Evolutionary conservation across 2,113 vertebrate genomes (phyloP).

Genomic region (Solea solea): DNA sequence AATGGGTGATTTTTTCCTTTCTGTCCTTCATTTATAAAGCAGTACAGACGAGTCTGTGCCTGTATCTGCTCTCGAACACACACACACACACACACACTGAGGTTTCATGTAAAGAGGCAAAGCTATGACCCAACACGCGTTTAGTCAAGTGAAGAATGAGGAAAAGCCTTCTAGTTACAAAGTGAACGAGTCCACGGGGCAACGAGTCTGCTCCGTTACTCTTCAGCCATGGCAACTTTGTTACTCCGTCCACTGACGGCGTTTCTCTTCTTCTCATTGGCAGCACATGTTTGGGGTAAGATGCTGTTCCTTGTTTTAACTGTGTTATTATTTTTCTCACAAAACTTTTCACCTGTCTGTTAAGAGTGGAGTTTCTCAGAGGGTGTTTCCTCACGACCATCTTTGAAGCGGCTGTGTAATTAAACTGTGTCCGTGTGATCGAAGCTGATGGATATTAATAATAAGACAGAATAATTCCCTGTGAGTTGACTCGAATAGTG

Average conservation of each 20-base stretch:
- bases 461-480: too few relatives aligned
- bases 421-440: too few relatives aligned
- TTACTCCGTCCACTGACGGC: background rate
- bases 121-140: constrained; percentile 27
- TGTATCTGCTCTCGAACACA: background rate
- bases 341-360: background rate
- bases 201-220: constrained; percentile 1
- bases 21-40: too few relatives aligned
- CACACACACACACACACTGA: too few relatives aligned
- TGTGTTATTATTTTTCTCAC: background rate
- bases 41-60: background rate
- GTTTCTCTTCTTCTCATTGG: constrained; percentile 16
- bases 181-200: constrained; percentile 3
- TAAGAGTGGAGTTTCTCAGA: too few relatives aligned
- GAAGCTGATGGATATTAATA: too few relatives aligned
- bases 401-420: background rate
- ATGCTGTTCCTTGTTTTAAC: background rate
- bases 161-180: constrained; percentile 36
- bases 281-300: constrained; percentile 57
- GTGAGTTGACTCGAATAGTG: background rate
- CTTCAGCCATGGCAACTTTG: constrained; percentile 50
- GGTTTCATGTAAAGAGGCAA: background rate
- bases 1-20: too few relatives aligned
- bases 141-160: constrained; percentile 59
- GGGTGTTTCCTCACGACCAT: background rate